phyloP scores from a whole-genome alignment of 2,797 vertebrate species.

The Percopsis omiscomaycus region DNA sequence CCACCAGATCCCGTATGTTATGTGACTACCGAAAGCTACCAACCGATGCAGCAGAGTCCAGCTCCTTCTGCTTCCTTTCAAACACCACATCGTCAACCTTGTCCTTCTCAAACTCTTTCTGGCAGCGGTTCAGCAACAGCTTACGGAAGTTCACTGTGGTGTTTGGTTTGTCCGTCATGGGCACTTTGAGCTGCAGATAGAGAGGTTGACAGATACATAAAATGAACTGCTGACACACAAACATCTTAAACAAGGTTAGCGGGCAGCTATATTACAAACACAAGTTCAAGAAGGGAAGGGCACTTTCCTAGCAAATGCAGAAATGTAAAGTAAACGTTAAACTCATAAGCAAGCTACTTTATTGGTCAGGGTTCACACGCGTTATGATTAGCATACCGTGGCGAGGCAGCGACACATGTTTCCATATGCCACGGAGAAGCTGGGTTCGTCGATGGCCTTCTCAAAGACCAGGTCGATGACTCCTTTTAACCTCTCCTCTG shows the following conservation, averaged over 20 bases:
- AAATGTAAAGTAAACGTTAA: too few relatives aligned
- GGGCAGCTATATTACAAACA: too few relatives aligned
- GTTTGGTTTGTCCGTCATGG: conserved; percentile 93
- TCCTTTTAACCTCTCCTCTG: conserved; percentile 94
- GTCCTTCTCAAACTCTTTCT: conserved; percentile 98
- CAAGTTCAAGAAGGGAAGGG: too few relatives aligned
- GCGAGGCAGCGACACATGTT: conserved; percentile 98
- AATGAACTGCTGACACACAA: background rate
- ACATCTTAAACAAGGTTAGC: background rate
- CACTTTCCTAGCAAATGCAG: too few relatives aligned
- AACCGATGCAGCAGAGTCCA: conserved; percentile 90
- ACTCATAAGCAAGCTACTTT: too few relatives aligned
- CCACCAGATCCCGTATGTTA: background rate
- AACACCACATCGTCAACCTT: conserved; percentile 96
- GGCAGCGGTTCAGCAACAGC: conserved; percentile 93
- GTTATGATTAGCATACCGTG: conserved; percentile 77
- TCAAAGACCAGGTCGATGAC: conserved; percentile 98
- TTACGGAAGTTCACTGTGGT: conserved; percentile 95
- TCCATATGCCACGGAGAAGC: conserved; percentile 95
- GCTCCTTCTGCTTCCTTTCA: conserved; percentile 95
- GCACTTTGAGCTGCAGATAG: conserved; percentile 86
- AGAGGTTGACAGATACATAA: background rate
- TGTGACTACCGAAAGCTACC: conserved; percentile 21
- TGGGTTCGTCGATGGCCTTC: conserved; percentile 96
- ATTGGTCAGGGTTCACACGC: too few relatives aligned